Evolutionary conservation across 2,113 vertebrate species (phyloP).

Genomic region (Tricholaema leucomelas): DNA sequence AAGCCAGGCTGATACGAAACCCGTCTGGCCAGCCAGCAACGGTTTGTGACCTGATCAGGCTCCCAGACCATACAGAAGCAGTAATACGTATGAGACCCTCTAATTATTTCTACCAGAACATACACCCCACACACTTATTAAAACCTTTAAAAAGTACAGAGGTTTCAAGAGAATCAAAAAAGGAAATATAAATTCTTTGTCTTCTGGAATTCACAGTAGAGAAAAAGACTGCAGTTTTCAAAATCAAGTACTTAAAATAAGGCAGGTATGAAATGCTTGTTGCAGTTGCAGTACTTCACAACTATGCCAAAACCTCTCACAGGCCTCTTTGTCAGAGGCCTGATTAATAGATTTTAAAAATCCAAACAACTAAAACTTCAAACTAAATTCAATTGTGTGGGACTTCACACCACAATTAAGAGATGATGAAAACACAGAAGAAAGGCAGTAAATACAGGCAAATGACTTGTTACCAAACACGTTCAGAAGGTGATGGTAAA

Average conservation of each 20-base stretch:
- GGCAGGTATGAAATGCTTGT: slow-evolving; percentile 19
- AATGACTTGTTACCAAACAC: not conserved
- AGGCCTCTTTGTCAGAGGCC: slow-evolving; percentile 13
- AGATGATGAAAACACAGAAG: slow-evolving; percentile 7
- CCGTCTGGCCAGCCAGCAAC: not conserved
- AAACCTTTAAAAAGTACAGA: not conserved
- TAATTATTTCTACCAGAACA: not conserved
- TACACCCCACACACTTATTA: not conserved
- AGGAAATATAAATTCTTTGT: slow-evolving; percentile 23
- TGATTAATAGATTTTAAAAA: slow-evolving; percentile 32
- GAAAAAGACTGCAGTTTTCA: not conserved
- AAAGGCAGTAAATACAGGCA: not conserved
- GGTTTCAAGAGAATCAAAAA: not conserved
- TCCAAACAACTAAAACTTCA: slow-evolving; percentile 38
- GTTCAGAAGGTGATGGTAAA: not conserved
- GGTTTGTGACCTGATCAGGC: not conserved
- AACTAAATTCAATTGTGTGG: slow-evolving; percentile 34
- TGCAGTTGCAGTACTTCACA: slow-evolving; percentile 32
- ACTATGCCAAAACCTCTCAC: slow-evolving; percentile 36
- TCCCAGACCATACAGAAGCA: not conserved
- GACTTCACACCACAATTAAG: not conserved
- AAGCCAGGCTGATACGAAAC: not conserved
- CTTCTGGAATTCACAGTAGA: slow-evolving; percentile 48
- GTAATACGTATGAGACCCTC: not conserved
- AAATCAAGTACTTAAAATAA: slow-evolving; percentile 35